Evolutionary conservation across 2,797 vertebrate genomes (phyloP), one percentile per base, ranked within the genome.

Genomic region (Hafferia zeledoni): DNA sequence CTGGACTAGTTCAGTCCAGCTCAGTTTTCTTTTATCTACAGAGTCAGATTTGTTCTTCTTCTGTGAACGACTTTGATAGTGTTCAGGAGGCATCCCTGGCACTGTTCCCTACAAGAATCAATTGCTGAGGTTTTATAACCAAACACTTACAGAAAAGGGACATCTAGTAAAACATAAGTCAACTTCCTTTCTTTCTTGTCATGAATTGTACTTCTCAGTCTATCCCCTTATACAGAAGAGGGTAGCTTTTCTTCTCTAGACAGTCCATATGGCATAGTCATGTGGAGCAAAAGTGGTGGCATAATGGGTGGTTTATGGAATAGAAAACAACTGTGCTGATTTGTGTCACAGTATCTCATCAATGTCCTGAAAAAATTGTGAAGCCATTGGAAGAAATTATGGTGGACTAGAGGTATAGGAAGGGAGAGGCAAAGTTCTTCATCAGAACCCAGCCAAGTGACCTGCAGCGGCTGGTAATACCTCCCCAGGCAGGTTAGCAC

Each of bases 181-280:
- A 24, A 1, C n/a, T 82, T 90, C 31, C 19, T 74, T 90, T 64
- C 41, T 46, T 37, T 70, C 52, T 81, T 75, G 6, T 64, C 10
- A 18, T 53, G 43, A 33, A 16, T n/a, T 49, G 27, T 69, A 35
- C 28, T 83, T 72, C 70, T 91, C 30, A 69, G 55, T 55, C 37
- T 70, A 37, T 79, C 37, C 5, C 17, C 16, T 50, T 84, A 16
- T 17, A 47, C 7, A 65, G 25, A 83, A 61, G 23, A 93, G 17
- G 5, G 59, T 23, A 43, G 6, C 5, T 61, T 92, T 83, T 71
- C 20, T 76, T 56, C 44, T 61, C 23, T 49, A 24, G 4, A 3
- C 17, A 65, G 13, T 57, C 53, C 23, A 5, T 27, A 33, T 0
- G 1, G 24, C 16, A 15, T 5, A 31, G 31, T n/a, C 15, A 18